Evolutionary conservation across 2,888 invertebrate genomes (phyloP).

Genomic region (Ligdia adustata): DNA sequence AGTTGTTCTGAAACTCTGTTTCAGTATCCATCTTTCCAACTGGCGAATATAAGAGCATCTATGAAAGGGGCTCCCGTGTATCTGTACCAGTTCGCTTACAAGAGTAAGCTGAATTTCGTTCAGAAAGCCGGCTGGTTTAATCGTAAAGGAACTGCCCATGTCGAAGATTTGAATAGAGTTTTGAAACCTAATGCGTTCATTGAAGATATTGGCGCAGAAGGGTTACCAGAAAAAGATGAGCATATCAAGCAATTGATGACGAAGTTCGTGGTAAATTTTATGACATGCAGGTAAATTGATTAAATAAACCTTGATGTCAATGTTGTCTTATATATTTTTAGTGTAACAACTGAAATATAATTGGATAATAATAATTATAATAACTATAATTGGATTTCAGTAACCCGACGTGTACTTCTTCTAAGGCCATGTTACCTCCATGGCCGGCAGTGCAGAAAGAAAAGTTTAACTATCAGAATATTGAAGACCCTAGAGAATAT

Average conservation of each 20-base stretch:
- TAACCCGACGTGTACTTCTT: constrained; percentile 17
- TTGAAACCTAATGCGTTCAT: constrained; percentile 44
- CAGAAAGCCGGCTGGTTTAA: constrained; percentile 43
- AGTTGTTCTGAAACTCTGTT: constrained; percentile 32
- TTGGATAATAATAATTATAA: no score
- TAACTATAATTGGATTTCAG: constrained; percentile 7
- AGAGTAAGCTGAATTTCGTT: constrained; percentile 62
- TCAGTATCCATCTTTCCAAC: constrained; percentile 34
- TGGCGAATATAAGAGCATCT: constrained; percentile 28
- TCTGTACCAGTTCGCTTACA: constrained; percentile 71
- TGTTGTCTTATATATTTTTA: no score
- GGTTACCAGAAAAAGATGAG: constrained; percentile 29
- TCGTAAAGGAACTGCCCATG: constrained; percentile 58
- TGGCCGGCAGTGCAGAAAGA: constrained; percentile 17
- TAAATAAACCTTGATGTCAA: not conserved
- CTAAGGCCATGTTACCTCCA: not conserved
- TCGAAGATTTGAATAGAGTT: constrained; percentile 72
- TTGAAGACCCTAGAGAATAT: constrained; percentile 8
- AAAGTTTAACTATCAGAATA: constrained; percentile 19
- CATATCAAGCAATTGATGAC: constrained; percentile 37
- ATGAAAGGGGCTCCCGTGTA: constrained; percentile 53
- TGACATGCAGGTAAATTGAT: constrained; percentile 33
- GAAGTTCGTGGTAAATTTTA: constrained; percentile 33
- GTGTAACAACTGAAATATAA: no score
- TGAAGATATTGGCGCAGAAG: constrained; percentile 3